These are phyloP conservation scores for Aleiodes sp. DNA, from an alignment of 1,140 invertebrate species.

Conservation along the genomic window DNA sequence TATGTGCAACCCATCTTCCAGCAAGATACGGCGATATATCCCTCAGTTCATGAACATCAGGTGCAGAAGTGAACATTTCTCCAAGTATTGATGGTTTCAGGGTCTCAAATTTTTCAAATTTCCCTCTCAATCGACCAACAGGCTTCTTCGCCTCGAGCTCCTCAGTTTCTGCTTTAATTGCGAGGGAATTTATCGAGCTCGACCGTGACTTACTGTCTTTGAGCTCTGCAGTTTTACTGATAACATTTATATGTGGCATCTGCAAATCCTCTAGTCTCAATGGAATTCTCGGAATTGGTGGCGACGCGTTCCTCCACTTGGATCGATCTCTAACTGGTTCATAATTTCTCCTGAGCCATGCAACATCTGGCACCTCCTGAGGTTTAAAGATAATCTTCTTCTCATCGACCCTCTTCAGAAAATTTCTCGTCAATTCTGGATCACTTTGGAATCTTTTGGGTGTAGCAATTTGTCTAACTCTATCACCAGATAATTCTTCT, in stretches of 20 bases:
- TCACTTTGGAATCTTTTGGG: constrained; percentile 78
- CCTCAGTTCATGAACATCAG: constrained; percentile 78
- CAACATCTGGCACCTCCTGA: constrained; percentile 72
- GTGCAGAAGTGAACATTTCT: constrained; percentile 83
- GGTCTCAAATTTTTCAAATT: constrained; percentile 71
- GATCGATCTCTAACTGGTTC: constrained; percentile 66
- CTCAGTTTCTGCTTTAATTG: constrained; percentile 50
- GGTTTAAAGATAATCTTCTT: constrained; percentile 61
- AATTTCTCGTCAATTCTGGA: constrained; percentile 75
- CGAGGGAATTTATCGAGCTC: constrained; percentile 51
- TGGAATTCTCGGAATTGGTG: constrained; percentile 72
- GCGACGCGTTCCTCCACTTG: constrained; percentile 67
- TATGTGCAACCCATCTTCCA: constrained; percentile 80
- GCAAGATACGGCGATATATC: constrained; percentile 81
- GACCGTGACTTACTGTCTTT: constrained; percentile 62
- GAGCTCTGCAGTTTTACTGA: constrained; percentile 81
- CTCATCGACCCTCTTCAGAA: constrained; percentile 63
- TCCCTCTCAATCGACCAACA: constrained; percentile 73
- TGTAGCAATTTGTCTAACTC: constrained; percentile 47
- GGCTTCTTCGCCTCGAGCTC: constrained; percentile 65
- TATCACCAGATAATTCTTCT: constrained; percentile 61
- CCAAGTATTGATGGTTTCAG: constrained; percentile 74
- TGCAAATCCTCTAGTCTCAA: constrained; percentile 75
- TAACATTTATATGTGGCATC: constrained; percentile 89
- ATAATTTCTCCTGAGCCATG: constrained; percentile 70